These are phyloP conservation scores for Luidia sarsii DNA, from an alignment of 53 echinoderm and acorn worm genomes.

Conservation along the genomic window DNA sequence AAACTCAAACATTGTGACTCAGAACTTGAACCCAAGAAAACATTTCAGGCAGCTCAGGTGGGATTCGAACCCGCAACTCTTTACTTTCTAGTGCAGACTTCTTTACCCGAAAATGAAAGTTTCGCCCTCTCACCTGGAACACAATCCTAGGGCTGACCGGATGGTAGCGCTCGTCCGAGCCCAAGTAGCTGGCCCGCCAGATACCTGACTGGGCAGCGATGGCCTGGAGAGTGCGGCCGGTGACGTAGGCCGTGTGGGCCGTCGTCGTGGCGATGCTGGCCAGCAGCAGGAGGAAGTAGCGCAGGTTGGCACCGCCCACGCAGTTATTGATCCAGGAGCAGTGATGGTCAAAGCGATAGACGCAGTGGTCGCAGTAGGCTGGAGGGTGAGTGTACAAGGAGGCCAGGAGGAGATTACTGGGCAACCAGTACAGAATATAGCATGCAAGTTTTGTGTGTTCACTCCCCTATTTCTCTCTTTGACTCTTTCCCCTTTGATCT, in stretches of 20 bases:
- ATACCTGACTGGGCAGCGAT: constrained; percentile 65
- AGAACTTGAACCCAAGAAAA: too few species aligned
- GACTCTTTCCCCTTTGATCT: too few species aligned
- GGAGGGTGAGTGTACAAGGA: too few species aligned
- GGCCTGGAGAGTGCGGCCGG: constrained; percentile 33
- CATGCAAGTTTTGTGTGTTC: too few species aligned
- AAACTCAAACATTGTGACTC: too few species aligned
- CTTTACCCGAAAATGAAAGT: too few species aligned
- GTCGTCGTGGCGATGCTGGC: constrained; percentile 59
- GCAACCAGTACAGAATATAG: too few species aligned
- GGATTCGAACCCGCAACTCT: too few species aligned
- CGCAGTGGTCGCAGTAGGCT: constrained; percentile 85
- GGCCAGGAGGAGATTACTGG: too few species aligned
- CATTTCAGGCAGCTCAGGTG: too few species aligned
- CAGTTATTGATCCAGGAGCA: constrained; percentile 99
- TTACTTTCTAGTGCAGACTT: too few species aligned
- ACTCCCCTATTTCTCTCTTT: too few species aligned
- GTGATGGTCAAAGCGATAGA: constrained; percentile 94
- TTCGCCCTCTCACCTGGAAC: constrained; percentile 85
- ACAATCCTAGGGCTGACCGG: constrained; percentile 72
- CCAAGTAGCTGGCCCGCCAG: constrained; percentile 71
- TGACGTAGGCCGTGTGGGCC: constrained; percentile 54
- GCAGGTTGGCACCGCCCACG: constrained; percentile 81
- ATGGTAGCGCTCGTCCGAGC: constrained; percentile 59
- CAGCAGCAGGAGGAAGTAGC: constrained; percentile 86